phyloP scores from a whole-genome alignment of 1,140 invertebrate genomes.

The Brachionus manjavacas region DNA sequence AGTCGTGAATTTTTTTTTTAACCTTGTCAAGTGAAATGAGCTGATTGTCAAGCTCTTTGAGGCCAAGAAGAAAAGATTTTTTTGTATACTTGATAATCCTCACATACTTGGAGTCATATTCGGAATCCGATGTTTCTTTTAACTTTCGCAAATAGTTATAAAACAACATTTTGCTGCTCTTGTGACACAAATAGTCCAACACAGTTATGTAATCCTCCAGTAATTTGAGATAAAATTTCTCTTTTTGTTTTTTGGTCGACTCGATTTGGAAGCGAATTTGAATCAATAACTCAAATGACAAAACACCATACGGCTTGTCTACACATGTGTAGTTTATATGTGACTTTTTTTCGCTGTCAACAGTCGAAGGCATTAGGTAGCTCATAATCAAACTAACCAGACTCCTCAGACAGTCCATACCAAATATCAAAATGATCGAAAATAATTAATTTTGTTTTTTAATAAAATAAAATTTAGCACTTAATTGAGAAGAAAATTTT shows the following conservation, averaged over 20 bases:
- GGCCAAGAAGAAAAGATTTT: background rate
- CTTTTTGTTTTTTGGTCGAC: background rate
- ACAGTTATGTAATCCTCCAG: background rate
- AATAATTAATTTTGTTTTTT: background rate
- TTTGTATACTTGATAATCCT: background rate
- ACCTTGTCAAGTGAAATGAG: background rate
- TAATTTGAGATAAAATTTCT: background rate
- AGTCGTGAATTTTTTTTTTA: background rate
- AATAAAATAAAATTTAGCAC: background rate
- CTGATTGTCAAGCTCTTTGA: background rate
- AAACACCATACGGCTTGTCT: background rate
- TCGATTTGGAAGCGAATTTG: constrained; percentile 10
- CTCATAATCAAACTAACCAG: background rate
- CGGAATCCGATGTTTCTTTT: background rate
- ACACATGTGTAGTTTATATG: background rate
- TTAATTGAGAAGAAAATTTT: background rate
- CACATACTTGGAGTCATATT: background rate
- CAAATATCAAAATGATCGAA: background rate
- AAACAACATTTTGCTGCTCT: background rate
- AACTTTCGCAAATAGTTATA: background rate
- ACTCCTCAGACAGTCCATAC: background rate
- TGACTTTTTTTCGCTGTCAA: background rate
- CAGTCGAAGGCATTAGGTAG: background rate
- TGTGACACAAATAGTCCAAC: background rate
- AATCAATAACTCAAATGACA: background rate